phyloP scores from a whole-genome alignment of 1,140 invertebrate species.

The Portunus trituberculatus region DNA sequence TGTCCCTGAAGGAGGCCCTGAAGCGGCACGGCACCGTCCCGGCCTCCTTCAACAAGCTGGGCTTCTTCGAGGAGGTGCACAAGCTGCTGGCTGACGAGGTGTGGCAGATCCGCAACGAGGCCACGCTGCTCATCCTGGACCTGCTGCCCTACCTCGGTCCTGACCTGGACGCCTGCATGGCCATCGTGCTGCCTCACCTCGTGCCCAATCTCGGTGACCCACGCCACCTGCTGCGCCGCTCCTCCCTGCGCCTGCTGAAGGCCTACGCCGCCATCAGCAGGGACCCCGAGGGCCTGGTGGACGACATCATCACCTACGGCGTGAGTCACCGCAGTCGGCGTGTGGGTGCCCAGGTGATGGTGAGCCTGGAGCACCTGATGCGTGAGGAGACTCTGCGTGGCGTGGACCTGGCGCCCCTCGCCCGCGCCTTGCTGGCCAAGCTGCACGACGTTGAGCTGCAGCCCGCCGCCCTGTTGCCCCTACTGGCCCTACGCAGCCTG shows the following conservation, averaged over 20 bases:
- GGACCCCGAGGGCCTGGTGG: conserved; percentile 57
- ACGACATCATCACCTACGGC: conserved; percentile 62
- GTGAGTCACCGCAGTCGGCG: conserved; percentile 56
- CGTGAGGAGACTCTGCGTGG: background rate
- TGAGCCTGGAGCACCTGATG: conserved; percentile 41
- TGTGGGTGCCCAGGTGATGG: background rate
- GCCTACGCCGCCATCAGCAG: conserved; percentile 46
- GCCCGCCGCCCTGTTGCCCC: conserved; percentile 5
- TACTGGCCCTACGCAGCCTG: conserved; percentile 39
- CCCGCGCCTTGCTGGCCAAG: conserved; percentile 48
- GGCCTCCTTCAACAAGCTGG: conserved; percentile 61
- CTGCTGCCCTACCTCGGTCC: conserved; percentile 62
- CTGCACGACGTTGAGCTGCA: conserved; percentile 40
- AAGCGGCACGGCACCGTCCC: conserved; percentile 66
- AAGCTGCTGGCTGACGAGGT: conserved; percentile 66
- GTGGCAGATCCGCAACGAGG: conserved; percentile 71
- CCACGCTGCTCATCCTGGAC: conserved; percentile 66
- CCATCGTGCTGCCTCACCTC: conserved; percentile 62
- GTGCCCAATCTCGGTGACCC: conserved; percentile 60
- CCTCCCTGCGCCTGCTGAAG: conserved; percentile 44
- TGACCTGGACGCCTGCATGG: conserved; percentile 66
- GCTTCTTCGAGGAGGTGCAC: conserved; percentile 69
- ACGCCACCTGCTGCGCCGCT: conserved; percentile 42
- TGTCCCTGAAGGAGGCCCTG: conserved; percentile 61
- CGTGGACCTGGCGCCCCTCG: conserved; percentile 47